Evolutionary conservation across 2,888 invertebrate species (phyloP).

Genomic region (Latrodectus elegans): DNA sequence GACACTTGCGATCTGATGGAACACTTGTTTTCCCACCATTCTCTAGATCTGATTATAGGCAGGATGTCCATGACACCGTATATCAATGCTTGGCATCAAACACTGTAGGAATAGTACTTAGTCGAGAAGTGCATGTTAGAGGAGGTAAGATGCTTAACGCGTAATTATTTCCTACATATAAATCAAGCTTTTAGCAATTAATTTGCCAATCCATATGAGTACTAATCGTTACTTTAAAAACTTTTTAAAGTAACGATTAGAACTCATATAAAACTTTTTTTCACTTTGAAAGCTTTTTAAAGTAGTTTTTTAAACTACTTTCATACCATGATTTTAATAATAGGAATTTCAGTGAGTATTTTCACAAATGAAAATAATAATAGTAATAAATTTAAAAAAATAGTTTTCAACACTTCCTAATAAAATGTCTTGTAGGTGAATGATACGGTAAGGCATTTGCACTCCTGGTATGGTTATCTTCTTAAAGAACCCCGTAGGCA

Average conservation of each 20-base stretch:
- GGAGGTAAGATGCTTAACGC: constrained; percentile 72
- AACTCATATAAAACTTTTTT: no score
- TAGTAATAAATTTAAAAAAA: no score
- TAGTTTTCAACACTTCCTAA: no score
- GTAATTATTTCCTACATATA: not conserved
- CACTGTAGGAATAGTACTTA: constrained; percentile 73
- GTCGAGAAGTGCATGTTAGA: constrained; percentile 73
- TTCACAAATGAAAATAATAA: no score
- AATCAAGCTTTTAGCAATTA: not conserved
- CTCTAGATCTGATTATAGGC: constrained; percentile 71
- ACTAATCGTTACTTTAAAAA: not conserved
- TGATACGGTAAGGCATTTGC: no score
- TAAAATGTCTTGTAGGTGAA: no score
- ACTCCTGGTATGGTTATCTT: no score
- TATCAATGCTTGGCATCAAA: constrained; percentile 74
- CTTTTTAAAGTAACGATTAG: not conserved
- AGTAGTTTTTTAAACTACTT: not conserved
- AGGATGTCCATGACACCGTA: constrained; percentile 73
- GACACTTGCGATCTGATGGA: constrained; percentile 74
- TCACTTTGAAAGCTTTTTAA: not conserved
- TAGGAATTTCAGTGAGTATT: no score
- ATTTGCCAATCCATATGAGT: not conserved
- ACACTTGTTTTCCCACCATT: constrained; percentile 74
- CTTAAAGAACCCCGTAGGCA: no score
- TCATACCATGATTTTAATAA: no score